Evolutionary conservation across 2,113 vertebrate genomes (phyloP).

Genomic region (Tyrannus savana): DNA sequence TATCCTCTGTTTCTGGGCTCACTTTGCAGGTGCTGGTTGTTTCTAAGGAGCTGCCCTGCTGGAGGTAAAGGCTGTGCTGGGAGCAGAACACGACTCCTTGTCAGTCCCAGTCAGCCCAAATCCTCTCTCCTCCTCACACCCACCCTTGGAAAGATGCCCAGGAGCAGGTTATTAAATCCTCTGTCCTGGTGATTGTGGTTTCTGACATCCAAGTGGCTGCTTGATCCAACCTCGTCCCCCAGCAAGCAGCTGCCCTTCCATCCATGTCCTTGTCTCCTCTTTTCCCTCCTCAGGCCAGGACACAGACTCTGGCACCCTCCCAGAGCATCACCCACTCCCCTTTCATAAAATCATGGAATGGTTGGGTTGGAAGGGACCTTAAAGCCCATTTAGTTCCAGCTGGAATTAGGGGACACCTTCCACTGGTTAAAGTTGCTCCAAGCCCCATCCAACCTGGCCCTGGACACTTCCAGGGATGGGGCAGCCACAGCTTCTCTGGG

Average conservation of each 20-base stretch:
- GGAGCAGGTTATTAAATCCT: not conserved
- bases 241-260: not conserved
- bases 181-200: not conserved
- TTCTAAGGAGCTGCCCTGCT: not conserved
- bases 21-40: fast-evolving
- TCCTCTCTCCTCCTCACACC: not conserved
- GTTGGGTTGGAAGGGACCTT: not conserved
- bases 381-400: not conserved
- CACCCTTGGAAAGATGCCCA: not conserved
- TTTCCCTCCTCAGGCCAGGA: not conserved
- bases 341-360: not conserved
- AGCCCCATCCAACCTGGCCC: not conserved
- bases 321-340: fast-evolving
- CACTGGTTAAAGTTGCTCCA: fast-evolving
- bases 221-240: not conserved
- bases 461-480: not conserved
- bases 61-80: not conserved
- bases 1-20: not conserved
- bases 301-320: not conserved
- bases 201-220: not conserved
- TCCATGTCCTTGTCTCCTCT: fast-evolving
- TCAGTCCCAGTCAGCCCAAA: not conserved
- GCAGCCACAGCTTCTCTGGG: not conserved
- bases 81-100: not conserved
- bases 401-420: not conserved